Evolutionary conservation across 2,888 invertebrate genomes (phyloP).

Genomic region (Hypomecis atomaria): DNA sequence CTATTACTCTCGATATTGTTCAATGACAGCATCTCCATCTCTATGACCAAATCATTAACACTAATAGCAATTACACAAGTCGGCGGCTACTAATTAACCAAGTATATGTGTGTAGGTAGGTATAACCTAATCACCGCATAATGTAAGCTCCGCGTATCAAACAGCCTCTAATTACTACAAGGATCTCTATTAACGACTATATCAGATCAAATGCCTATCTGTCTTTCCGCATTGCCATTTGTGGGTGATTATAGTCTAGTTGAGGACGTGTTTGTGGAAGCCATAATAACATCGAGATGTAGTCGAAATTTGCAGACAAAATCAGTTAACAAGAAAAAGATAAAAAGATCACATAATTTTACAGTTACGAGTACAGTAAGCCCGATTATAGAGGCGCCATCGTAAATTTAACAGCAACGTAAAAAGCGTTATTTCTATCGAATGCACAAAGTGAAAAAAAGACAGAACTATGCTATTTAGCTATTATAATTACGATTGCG

Average conservation of each 20-base stretch:
- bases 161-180: slow-evolving; percentile 21
- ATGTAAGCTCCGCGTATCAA: slow-evolving; percentile 22
- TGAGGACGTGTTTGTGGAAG: neutral
- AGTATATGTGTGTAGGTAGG: slow-evolving; percentile 6
- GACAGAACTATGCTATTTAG: too few relatives aligned
- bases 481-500: too few relatives aligned
- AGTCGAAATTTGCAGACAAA: too few relatives aligned
- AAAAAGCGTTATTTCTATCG: too few relatives aligned
- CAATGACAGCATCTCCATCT: neutral
- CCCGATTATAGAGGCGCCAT: too few relatives aligned
- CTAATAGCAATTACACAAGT: neutral
- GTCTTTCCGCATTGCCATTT: slow-evolving; percentile 19
- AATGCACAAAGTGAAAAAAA: too few relatives aligned
- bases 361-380: too few relatives aligned
- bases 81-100: slow-evolving; percentile 18
- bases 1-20: too few relatives aligned
- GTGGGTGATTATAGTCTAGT: slow-evolving; percentile 16
- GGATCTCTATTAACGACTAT: slow-evolving; percentile 16
- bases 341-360: too few relatives aligned
- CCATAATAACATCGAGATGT: neutral
- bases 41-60: neutral
- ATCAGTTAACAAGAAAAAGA: too few relatives aligned
- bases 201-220: slow-evolving; percentile 14
- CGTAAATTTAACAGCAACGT: too few relatives aligned
- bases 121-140: slow-evolving; percentile 21